Conservation (phyloP, 2,888 invertebrate species). For the Eretmocerus hayati region DNA sequence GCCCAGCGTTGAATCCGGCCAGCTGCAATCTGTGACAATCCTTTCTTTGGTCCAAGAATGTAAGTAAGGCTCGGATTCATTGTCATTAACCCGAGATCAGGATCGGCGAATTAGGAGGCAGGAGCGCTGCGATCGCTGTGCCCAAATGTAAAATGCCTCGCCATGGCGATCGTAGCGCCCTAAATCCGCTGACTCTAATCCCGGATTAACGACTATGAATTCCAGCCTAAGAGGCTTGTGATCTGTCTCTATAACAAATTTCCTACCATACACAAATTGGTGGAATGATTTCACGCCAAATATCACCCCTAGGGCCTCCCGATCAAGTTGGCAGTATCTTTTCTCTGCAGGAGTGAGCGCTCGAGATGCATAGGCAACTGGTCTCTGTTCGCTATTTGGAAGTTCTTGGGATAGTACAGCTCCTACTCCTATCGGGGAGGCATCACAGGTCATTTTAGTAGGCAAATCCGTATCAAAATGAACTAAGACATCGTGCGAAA, state of each 20-base stretch:
- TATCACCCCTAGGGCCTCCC: constrained; percentile 23
- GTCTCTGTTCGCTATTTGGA: constrained; percentile 13
- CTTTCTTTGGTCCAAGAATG: constrained; percentile 29
- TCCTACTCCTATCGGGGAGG: constrained; percentile 13
- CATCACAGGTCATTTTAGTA: constrained; percentile 15
- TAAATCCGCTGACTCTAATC: too few relatives aligned
- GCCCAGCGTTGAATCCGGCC: constrained; percentile 31
- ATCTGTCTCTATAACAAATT: constrained; percentile 35
- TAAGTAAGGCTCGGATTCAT: too few relatives aligned
- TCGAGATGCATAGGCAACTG: constrained; percentile 21
- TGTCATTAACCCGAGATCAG: too few relatives aligned
- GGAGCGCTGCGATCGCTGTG: too few relatives aligned
- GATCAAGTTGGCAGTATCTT: constrained; percentile 24
- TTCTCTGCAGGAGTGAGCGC: constrained; percentile 17
- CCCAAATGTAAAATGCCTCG: too few relatives aligned
- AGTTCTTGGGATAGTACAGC: constrained; percentile 18
- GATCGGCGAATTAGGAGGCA: too few relatives aligned
- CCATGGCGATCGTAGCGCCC: too few relatives aligned
- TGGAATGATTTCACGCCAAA: constrained; percentile 26
- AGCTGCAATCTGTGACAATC: constrained; percentile 29
- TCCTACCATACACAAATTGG: constrained; percentile 24
- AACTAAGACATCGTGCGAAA: constrained; percentile 11
- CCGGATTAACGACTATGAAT: too few relatives aligned
- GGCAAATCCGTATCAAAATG: constrained; percentile 13
- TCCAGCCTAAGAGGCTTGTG: constrained; percentile 34